These are phyloP conservation scores for Sitta europaea DNA, from an alignment of 2,113 vertebrate genomes.

Conservation along the genomic window DNA sequence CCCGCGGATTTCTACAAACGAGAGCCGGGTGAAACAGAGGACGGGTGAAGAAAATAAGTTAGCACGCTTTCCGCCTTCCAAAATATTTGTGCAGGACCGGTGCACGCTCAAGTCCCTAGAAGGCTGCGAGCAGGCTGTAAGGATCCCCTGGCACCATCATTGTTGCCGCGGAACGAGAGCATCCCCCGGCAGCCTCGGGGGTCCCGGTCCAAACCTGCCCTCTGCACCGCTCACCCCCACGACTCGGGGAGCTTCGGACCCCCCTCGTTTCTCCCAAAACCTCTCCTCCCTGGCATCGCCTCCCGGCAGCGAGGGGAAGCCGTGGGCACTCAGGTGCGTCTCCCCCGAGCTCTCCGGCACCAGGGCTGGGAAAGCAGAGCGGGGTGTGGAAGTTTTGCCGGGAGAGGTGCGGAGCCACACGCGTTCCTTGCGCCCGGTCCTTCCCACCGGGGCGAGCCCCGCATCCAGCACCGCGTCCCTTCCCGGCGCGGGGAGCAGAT, in stretches of 20 bases:
- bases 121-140: background rate
- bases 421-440: background rate
- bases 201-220: background rate
- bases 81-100: background rate
- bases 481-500: background rate
- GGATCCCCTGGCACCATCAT: background rate
- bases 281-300: background rate
- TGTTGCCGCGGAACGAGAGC: background rate
- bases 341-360: background rate
- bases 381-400: conserved; percentile 9
- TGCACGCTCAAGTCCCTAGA: background rate
- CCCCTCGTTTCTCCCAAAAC: background rate
- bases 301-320: background rate
- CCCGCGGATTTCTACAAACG: background rate
- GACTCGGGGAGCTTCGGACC: background rate
- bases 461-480: background rate
- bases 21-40: background rate
- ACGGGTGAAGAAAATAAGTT: background rate
- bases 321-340: background rate
- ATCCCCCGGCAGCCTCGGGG: background rate
- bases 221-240: background rate
- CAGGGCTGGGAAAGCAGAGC: background rate
- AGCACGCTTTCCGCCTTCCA: background rate
- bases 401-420: background rate
- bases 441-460: background rate